Base-by-base conservation (phyloP, 2,113 vertebrate species). In the Toxotes jaculatrix region DNA sequence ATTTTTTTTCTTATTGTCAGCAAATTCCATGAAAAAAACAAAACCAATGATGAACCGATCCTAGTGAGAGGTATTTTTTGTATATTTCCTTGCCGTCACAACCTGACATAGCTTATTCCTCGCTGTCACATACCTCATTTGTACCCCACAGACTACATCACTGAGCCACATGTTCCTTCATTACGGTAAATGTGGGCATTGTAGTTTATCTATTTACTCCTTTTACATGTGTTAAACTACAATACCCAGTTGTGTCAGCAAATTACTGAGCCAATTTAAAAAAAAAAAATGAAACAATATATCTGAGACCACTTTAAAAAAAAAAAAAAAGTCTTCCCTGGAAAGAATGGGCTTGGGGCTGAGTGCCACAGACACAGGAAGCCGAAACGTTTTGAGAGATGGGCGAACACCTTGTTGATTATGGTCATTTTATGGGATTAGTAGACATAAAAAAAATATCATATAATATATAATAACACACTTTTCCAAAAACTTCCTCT, bases 381-480 rank as follows among this genome's bases (percentile, higher is more conserved):
- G 16, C 43, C 16, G 21, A 8, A 40, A 9, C 10, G 12, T 53
- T 56, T n/a, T 72, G 38, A 51, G 4, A 62, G 17, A 61, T 9
- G 4, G 31, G 57, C 32, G 27, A 38, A 67, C 5, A 65, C 47
- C 51, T 57, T 27, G 34, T 55, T 63, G 42, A 36, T 72, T 83
- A 49, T 57, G 40, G 69, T 53, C 45, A 72, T 64, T 80, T 77
- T 67, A 51, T 59, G 63, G 42, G 47, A 82, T 61, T 74, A 61
- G 6, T 72, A 40, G 42, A 71, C 42, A 63, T 16, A 17, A 67
- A 53, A 27, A 34, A 55, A 31, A 67, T 23, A 38, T 68, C 4
- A 66, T 9, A 31, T 23, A 69, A 62, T 40, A 17, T 49, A 34
- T 32, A 19, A 40, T 32, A 36, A 19, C 2, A 38, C 13, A 40